These are phyloP conservation scores for Catharus ustulatus DNA, from an alignment of 2,797 vertebrate species.

Conservation along the genomic window DNA sequence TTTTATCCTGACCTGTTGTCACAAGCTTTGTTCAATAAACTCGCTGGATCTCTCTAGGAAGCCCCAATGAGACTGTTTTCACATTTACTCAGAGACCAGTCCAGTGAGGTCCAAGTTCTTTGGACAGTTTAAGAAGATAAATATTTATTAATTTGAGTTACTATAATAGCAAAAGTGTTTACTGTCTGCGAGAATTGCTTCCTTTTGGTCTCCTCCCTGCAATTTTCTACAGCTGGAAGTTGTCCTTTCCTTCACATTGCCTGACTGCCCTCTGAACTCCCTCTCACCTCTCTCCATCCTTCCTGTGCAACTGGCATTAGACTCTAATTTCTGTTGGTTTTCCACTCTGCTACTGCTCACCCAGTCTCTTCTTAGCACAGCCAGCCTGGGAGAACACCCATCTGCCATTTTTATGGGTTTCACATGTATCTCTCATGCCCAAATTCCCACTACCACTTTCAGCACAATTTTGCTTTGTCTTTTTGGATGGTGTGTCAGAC, in stretches of 20 bases:
- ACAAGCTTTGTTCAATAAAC: not conserved
- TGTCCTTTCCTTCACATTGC: constrained; percentile 41
- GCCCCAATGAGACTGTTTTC: not conserved
- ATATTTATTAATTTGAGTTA: constrained; percentile 42
- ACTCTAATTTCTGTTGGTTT: not conserved
- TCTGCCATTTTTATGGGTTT: not conserved
- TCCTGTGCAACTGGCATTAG: constrained; percentile 23
- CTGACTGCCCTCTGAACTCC: constrained; percentile 41
- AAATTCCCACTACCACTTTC: not conserved
- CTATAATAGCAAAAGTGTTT: constrained; percentile 22
- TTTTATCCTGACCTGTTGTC: not conserved
- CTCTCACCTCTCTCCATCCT: constrained; percentile 41
- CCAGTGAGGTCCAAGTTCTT: not conserved
- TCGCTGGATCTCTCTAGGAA: not conserved
- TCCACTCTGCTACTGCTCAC: not conserved
- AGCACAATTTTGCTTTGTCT: not conserved
- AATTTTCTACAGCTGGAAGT: constrained; percentile 58
- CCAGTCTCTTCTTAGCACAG: not conserved
- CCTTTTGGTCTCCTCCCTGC: constrained; percentile 50
- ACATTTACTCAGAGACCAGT: not conserved
- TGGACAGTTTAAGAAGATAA: constrained; percentile 13
- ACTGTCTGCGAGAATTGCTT: constrained; percentile 40
- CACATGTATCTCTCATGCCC: not conserved
- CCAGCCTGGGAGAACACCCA: not conserved
- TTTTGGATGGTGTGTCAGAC: not conserved